Base-by-base conservation (phyloP, 2,888 invertebrate genomes). In the Drosophila mayaguana region DNA sequence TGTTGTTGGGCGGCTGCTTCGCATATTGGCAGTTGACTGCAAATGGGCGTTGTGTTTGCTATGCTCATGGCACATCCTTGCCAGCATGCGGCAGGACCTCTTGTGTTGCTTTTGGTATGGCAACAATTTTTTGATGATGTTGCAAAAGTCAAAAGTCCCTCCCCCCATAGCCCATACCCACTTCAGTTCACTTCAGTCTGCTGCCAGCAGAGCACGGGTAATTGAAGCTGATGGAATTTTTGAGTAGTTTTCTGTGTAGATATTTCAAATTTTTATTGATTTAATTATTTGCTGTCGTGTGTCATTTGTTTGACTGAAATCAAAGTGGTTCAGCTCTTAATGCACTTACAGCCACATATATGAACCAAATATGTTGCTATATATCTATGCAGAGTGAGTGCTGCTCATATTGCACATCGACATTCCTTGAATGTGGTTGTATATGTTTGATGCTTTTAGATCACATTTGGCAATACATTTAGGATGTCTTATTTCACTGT, bases 11-110 rank as follows among this genome's bases (percentile, higher is more conserved):
- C 69, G 66, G 32, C 63, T 71, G 80, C 86, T 73, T 88, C 75
- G 72, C 84, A 86, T 89, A 86, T 89, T 86, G 86, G 81, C 86
- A 89, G 88, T 72, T 88, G 83, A 86, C 86, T 86, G 79, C 88
- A 84, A 86, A 86, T 84, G 89, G 86, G 86, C 89, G 86, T 89
- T 80, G 81, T 88, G 83, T 83, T 68, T 83, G 80, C 75, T 74
- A 51, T 76, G 76, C 78, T 76, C 64, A 67, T 67, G n/a, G 53
- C 70, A 61, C 76, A 63, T 71, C 67, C 72, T 77, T 64, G 60
- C 65, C 55, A 72, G 66, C 45, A 67, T 64, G 73, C 57, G 57
- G 57, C 69, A 74, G 63, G 59, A 79, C 71, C 69, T 75, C 76
- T 80, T 80, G 77, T 62, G 59, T 63, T 70, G 62, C 34, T 69